Conservation (phyloP, 2,113 vertebrate genomes). For the Vulpes ferrilata region DNA sequence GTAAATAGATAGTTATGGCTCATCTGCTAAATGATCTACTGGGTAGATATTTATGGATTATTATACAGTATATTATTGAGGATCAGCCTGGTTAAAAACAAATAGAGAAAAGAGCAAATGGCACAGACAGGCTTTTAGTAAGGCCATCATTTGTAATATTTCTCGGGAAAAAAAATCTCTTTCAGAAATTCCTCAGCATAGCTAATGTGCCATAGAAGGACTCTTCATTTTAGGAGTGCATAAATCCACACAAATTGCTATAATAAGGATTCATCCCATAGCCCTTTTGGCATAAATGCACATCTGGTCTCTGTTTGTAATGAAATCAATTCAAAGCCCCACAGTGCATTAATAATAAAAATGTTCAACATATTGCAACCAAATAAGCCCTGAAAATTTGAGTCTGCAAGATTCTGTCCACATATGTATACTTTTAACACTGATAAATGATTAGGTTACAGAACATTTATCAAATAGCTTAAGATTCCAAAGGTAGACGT, state of each 20-base stretch:
- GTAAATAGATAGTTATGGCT: conserved; percentile 47
- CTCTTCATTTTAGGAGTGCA: conserved; percentile 63
- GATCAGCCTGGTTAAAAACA: conserved; percentile 73
- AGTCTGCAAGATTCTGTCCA: conserved; percentile 79
- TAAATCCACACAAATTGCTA: conserved; percentile 84
- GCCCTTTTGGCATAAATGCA: conserved; percentile 83
- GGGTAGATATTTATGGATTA: conserved; percentile 5
- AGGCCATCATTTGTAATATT: conserved; percentile 55
- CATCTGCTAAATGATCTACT: conserved; percentile 47
- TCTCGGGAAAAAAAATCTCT: background rate
- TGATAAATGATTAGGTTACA: conserved; percentile 84
- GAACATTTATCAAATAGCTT: conserved; percentile 81
- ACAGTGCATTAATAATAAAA: conserved; percentile 87
- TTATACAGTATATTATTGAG: conserved; percentile 62
- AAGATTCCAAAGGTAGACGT: conserved; percentile 71
- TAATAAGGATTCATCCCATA: conserved; percentile 86
- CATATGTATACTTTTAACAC: conserved; percentile 83
- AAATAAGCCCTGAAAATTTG: conserved; percentile 82
- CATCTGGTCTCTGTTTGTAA: conserved; percentile 89
- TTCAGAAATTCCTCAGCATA: conserved; percentile 44
- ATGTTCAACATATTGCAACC: conserved; percentile 84
- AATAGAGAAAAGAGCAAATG: conserved; percentile 63
- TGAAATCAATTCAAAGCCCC: conserved; percentile 87
- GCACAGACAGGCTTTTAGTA: conserved; percentile 61
- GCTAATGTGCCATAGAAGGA: conserved; percentile 43